Percentiles rank a stretch among this genome's conserved stretches.
These are phyloP conservation scores for Cherax quadricarinatus DNA, from an alignment of 1,140 invertebrate species.

Conservation along the genomic window DNA sequence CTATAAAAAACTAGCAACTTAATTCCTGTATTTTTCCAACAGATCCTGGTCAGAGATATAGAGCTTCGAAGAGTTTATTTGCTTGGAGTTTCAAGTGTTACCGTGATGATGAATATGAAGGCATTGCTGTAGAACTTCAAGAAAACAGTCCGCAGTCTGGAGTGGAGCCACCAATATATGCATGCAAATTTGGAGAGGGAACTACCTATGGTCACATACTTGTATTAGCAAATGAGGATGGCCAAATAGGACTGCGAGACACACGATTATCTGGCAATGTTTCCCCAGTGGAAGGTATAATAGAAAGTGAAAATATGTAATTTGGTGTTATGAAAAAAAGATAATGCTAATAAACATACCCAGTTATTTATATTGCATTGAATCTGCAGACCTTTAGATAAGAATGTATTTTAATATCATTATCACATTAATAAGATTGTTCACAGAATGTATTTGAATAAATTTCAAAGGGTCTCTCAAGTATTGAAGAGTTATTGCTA, in stretches of 20 bases:
- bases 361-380: neutral
- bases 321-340: too few species aligned
- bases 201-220: conserved; percentile 42
- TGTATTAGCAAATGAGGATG: conserved; percentile 57
- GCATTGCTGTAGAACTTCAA: neutral
- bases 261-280: conserved; percentile 10
- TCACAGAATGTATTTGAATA: too few species aligned
- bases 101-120: conserved; percentile 29
- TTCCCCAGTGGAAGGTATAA: conserved; percentile 35
- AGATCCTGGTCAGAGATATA: conserved; percentile 30
- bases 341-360: too few species aligned
- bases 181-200: conserved; percentile 55
- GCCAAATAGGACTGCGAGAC: conserved; percentile 38
- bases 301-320: too few species aligned
- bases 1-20: too few species aligned
- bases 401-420: too few species aligned
- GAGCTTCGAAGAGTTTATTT: conserved; percentile 31
- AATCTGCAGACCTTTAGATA: too few species aligned
- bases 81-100: conserved; percentile 47
- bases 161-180: conserved; percentile 52
- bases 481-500: too few species aligned
- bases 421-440: too few species aligned
- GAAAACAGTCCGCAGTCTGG: neutral
- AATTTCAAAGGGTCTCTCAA: too few species aligned
- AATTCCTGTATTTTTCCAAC: neutral